Base-by-base conservation (phyloP, 1,140 invertebrate genomes). In the Carposina sasakii region DNA sequence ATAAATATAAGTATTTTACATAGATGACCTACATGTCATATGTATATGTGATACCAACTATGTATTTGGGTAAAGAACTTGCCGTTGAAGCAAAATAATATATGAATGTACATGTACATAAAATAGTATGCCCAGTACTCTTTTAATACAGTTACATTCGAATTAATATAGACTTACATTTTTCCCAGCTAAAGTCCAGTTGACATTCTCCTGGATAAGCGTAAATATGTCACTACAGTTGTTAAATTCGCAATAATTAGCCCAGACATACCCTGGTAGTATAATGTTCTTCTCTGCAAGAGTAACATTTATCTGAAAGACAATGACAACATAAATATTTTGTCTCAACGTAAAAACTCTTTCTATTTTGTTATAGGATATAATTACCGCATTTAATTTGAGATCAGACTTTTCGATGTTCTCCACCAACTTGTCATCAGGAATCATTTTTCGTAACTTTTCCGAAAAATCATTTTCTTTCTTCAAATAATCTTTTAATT, bases 331-430 rank as follows among this genome's bases (percentile, higher is more conserved):
- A n/a, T n/a, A n/a, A n/a, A n/a, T n/a, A n/a, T n/a, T n/a, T n/a
- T n/a, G n/a, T n/a, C n/a, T n/a, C n/a, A n/a, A n/a, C n/a, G n/a
- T n/a, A n/a, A n/a, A n/a, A n/a, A n/a, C n/a, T n/a, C n/a, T n/a
- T n/a, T n/a, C n/a, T n/a, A n/a, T n/a, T n/a, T n/a, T n/a, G n/a
- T n/a, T n/a, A n/a, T n/a, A n/a, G n/a, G n/a, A n/a, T n/a, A 41
- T 12, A 69, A 66, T 67, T 47, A 77, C 76, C 39, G 36, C 48
- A 33, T 55, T 26, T 13, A 81, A 57, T 60, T 73, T 67, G 20
- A 81, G 31, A 30, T 59, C 33, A 12, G 55, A 54, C 12, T 60
- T 44, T 39, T 61, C 42, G 45, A 78, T 55, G 43, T 69, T 62
- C 10, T 57, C 36, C 0, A 59, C 51, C 6, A 75, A 15, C 6